phyloP scores from a whole-genome alignment of 2,797 vertebrate genomes.

The Characodon lateralis region DNA sequence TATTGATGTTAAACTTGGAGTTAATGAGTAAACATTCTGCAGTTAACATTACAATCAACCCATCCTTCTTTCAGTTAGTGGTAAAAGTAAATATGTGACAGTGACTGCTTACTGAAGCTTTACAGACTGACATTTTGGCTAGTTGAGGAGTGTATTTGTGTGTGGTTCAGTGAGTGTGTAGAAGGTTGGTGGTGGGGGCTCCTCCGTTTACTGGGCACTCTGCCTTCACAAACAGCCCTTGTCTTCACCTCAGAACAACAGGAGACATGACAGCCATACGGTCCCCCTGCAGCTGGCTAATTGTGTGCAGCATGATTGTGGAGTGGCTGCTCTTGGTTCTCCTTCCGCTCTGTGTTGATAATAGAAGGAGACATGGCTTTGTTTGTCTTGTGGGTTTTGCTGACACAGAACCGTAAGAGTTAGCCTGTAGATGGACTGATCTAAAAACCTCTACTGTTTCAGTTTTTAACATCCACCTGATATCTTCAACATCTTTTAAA shows the following conservation, averaged over 20 bases:
- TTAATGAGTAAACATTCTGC: neutral
- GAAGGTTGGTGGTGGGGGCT: constrained; percentile 9
- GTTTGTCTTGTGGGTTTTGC: constrained; percentile 14
- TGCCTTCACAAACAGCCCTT: constrained; percentile 68
- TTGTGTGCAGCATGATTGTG: constrained; percentile 65
- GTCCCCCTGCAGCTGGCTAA: constrained; percentile 75
- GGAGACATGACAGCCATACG: constrained; percentile 79
- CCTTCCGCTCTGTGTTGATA: constrained; percentile 19
- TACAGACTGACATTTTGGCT: constrained; percentile 40
- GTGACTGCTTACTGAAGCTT: constrained; percentile 32
- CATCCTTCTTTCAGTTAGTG: neutral
- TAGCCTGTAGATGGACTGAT: constrained; percentile 17
- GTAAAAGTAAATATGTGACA: constrained; percentile 13
- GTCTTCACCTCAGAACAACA: constrained; percentile 72
- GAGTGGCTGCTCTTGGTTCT: constrained; percentile 31
- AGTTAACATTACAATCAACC: neutral
- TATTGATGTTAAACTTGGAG: neutral
- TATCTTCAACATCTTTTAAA: neutral
- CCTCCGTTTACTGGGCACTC: constrained; percentile 69
- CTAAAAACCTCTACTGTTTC: neutral
- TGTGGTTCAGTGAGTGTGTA: neutral
- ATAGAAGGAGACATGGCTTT: constrained; percentile 37
- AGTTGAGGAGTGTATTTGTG: constrained; percentile 8
- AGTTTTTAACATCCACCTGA: neutral
- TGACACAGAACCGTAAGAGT: constrained; percentile 31